Evolutionary conservation across 2,888 invertebrate genomes (phyloP), one percentile per base, ranked within the genome.

Genomic region (Pseudoips prasinana): DNA sequence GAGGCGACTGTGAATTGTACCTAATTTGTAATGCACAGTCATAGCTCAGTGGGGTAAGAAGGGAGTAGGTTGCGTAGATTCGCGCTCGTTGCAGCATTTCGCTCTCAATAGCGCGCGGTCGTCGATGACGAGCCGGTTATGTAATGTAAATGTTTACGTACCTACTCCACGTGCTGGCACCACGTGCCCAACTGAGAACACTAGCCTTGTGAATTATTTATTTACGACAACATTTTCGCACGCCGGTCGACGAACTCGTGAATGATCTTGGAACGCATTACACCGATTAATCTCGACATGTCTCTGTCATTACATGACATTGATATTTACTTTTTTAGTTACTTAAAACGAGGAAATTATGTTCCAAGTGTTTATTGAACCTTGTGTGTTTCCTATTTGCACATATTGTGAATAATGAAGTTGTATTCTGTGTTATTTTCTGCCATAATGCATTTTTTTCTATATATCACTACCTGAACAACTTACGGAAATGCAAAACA

Each of bases 131-230:
- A 81, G 84, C 78, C 78, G 82, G 81, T 87, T 86, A 80, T 85
- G 83, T 84, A 86, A 88, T 84, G 84, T 83, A 79, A 87, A 86
- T 85, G 86, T 87, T 87, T 87, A 85, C 82, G 80, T 81, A 84
- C 82, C 79, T 83, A 80, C 76, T 65, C 75, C 86, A 87, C 87
- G 86, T 79, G 81, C 65, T 65, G 72, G 65, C 53, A 74, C 82
- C 87, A 84, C 86, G 87, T 85, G 84, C 82, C 80, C 76, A 75
- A 74, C 78, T 69, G 74, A 81, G 82, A 85, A 84, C 84, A 86
- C 87, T 86, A 88, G 87, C 87, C 87, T 88, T 88, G 87, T 88
- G 87, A 88, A 87, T 87, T 88, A 88, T 88, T 87, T 88, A 88
- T 88, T 88, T 88, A 86, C 87, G 87, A 86, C 84, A 84, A 83